Base-by-base conservation (phyloP, 2,888 invertebrate species). In the Eupithecia insigniata region DNA sequence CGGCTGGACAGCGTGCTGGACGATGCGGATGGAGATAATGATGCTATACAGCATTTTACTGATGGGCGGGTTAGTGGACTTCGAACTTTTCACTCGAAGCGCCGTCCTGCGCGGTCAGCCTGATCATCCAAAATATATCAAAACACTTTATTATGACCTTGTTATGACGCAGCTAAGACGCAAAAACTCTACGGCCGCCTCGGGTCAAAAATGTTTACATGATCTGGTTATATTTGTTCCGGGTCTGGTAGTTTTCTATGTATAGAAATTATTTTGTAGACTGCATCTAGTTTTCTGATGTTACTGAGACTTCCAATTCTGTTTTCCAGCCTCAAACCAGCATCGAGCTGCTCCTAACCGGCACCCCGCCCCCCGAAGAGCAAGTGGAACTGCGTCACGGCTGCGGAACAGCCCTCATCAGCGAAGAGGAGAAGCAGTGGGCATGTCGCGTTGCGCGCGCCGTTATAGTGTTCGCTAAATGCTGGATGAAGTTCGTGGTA, bases 401-500 rank as follows among this genome's bases (percentile, higher is more conserved):
- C 71, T 0, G 7, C 55, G 67, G 71, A 51, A 68, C 75, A 22
- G 46, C 71, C 18, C 30, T 74, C 5, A 75, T 69, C 66, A 76
- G 81, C 39, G 75, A 71, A 39, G 85, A 85, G 76, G 88, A 90
- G 81, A 76, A 81, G 34, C 78, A 76, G 76, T 91, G 91, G 87
- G 89, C 89, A 30, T 84, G 81, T 43, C 68, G 81, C n/a, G 91
- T 89, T 64, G 90, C 89, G n/a, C 84, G 90, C 2, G 90, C 89
- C 0, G 87, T 92, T 66, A 87, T 93, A 0, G 80, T 89, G 81
- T 92, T 92, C 85, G 93, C 93, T 14, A 95, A 96, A 93, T 96
- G 97, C 85, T 99, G 99, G 99, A 98, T 98, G 97, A 95, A 95
- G 72, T 99, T 98, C 88, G 98, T 98, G 1, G 95, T 96, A 78